Percentiles rank a stretch among this genome's conserved stretches.
Evolutionary conservation across 1,140 invertebrate genomes (phyloP).

Genomic region (Drosophila ambigua): DNA sequence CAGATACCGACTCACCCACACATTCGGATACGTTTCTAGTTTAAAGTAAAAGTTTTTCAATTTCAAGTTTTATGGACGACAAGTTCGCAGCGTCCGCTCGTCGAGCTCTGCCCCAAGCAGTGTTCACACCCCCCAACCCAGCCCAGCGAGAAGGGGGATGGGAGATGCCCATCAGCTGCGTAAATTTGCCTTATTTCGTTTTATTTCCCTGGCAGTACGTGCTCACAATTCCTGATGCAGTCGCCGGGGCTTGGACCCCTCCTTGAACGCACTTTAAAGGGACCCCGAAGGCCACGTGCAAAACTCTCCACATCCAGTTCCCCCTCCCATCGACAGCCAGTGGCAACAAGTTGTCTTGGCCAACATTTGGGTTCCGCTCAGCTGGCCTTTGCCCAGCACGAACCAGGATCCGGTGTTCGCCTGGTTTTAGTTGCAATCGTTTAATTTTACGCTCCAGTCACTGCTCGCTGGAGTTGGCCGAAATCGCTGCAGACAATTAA

Average conservation of each 20-base stretch:
- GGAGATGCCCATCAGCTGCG: slow-evolving; percentile 27
- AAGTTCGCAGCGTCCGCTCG: slow-evolving; percentile 50
- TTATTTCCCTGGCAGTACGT: slow-evolving; percentile 67
- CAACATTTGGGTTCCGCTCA: slow-evolving; percentile 48
- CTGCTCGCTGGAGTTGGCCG: slow-evolving; percentile 13
- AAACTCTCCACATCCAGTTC: neutral
- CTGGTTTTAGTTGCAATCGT: slow-evolving; percentile 67
- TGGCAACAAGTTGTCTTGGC: slow-evolving; percentile 44
- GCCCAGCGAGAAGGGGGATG: neutral
- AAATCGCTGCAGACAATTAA: slow-evolving; percentile 69
- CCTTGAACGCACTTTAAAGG: slow-evolving; percentile 36
- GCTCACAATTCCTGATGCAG: slow-evolving; percentile 64
- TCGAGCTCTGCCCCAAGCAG: slow-evolving; percentile 1
- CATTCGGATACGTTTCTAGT: slow-evolving; percentile 58
- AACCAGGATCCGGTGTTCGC: neutral
- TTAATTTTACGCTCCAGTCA: slow-evolving; percentile 68
- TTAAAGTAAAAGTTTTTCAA: slow-evolving; percentile 80
- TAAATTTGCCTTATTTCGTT: slow-evolving; percentile 70
- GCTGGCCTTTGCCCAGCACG: slow-evolving; percentile 6
- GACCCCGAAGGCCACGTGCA: slow-evolving; percentile 21
- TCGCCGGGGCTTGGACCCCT: neutral
- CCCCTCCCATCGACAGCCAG: neutral
- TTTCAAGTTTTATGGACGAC: slow-evolving; percentile 79
- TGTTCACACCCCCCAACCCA: slow-evolving; percentile 25
- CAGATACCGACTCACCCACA: neutral